Evolutionary conservation across 2,113 vertebrate species (phyloP), one percentile per base, ranked within the genome.

Genomic region (Aphelocoma coerulescens): DNA sequence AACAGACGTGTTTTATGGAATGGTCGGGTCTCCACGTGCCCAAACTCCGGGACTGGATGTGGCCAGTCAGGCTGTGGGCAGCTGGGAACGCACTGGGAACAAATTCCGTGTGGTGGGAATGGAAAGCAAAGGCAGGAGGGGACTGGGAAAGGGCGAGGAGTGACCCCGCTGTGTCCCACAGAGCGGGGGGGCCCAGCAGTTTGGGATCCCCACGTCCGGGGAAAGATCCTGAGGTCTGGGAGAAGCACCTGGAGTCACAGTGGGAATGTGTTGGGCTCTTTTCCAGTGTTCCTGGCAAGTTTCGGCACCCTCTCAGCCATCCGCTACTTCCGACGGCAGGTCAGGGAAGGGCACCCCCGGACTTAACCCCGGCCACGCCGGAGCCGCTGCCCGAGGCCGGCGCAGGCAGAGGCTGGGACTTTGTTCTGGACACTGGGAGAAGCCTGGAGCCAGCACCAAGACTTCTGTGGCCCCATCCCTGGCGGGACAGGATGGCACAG

Each of bases 251-350:
- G 1, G 5, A 3, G 43, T 94, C 6, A 94, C 82, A 0, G 11
- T 48, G 85, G 71, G 24, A 32, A 69, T 3, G 77, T 37, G 10
- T 3, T 4, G 89, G 81, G 54, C 58, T 97, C 77, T 97, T 94
- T 88, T 95, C 19, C 98, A 99, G 99, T 98, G 97, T 97, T 99
- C 93, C 95, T 99, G 97, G 99, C 99, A 3, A 99, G 99, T 43
- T 90, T 99, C 6, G 99, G 99, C 59, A 98, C 99, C 1, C 94
- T 99, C 66, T 99, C 99, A 18, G 99, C 99, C 72, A 99, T 99
- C 94, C 98, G 98, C 88, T 99, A 99, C 97, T 98, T 99, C 97
- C 98, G 99, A 30, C 97, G 97, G 94, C 98, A 98, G 62, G 91
- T 96, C 59, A 95, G 94, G 81, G 95, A 94, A 77, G 96, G 96